A percentile compares a stretch with the other conserved stretches of the same genome.
Evolutionary conservation across 2,113 vertebrate genomes (phyloP).

Genomic region (Gavialis gangeticus): DNA sequence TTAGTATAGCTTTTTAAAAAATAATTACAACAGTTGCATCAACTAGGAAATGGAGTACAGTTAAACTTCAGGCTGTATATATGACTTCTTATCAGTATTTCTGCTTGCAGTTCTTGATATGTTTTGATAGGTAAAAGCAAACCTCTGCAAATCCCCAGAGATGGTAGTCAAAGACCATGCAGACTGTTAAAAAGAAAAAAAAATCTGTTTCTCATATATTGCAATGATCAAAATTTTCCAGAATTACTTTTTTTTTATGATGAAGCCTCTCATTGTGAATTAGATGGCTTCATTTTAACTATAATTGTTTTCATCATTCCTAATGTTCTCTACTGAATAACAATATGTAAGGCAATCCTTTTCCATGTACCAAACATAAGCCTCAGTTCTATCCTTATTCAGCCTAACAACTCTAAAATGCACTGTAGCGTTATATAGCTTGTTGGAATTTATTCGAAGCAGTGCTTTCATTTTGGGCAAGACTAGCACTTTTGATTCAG

Average conservation of each 20-base stretch:
- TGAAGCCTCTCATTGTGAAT: neutral
- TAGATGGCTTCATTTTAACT: neutral
- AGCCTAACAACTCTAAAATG: too few species aligned
- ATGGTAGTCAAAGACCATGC: neutral
- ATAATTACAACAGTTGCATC: neutral
- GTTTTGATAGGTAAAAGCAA: neutral
- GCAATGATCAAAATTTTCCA: neutral
- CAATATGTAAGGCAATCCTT: neutral
- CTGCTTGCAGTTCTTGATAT: neutral
- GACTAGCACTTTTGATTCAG: too few species aligned
- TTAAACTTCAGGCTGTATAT: neutral
- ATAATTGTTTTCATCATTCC: neutral
- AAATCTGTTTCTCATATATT: neutral
- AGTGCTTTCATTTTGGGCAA: too few species aligned
- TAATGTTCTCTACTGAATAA: neutral
- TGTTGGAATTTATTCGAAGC: too few species aligned
- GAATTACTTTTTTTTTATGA: neutral
- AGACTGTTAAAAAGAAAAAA: neutral
- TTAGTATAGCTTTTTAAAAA: neutral
- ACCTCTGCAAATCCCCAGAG: neutral
- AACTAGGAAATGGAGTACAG: neutral
- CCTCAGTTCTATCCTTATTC: accelerated
- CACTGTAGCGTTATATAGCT: too few species aligned
- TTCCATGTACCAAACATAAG: neutral
- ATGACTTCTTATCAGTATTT: neutral